Evolutionary conservation across 2,888 invertebrate species (phyloP).

Genomic region (Odontocolon sp.): DNA sequence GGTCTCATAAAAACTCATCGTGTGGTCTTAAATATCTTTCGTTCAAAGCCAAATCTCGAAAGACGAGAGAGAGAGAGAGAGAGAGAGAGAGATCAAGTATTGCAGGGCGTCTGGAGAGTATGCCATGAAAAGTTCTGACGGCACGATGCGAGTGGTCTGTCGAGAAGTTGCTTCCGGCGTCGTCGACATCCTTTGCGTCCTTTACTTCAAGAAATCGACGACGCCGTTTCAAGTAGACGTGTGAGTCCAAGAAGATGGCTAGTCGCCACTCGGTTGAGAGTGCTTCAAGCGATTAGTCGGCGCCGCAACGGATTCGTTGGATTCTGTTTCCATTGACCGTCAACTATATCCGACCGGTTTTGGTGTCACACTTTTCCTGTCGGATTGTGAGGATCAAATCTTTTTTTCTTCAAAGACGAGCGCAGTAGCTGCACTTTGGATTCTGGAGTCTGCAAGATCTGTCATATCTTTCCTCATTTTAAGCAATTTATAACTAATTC

Average conservation of each 20-base stretch:
- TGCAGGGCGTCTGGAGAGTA: conserved; percentile 28
- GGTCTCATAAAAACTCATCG: conserved; percentile 10
- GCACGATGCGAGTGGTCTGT: conserved; percentile 64
- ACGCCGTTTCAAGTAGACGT: conserved; percentile 38
- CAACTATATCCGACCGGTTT: conserved; percentile 57
- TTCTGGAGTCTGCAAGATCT: too few species aligned
- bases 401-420: neutral
- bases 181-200: conserved; percentile 41
- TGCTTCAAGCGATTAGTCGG: conserved; percentile 67
- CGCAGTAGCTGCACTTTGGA: too few species aligned
- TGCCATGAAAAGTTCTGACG: conserved; percentile 15
- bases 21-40: conserved; percentile 6
- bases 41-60: conserved; percentile 11
- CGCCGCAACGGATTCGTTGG: conserved; percentile 65
- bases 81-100: too few species aligned
- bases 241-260: conserved; percentile 35
- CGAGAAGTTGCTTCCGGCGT: conserved; percentile 71
- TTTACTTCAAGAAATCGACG: conserved; percentile 63
- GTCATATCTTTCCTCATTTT: too few species aligned
- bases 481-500: too few species aligned
- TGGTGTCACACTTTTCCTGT: conserved; percentile 12
- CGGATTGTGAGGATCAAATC: conserved; percentile 3
- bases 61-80: neutral
- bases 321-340: conserved; percentile 52
- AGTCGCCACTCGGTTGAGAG: conserved; percentile 56